A percentile compares a stretch with the other conserved stretches of the same genome.
phyloP scores from a whole-genome alignment of 1,140 invertebrate genomes.

The Zaprionus lachaisei region DNA sequence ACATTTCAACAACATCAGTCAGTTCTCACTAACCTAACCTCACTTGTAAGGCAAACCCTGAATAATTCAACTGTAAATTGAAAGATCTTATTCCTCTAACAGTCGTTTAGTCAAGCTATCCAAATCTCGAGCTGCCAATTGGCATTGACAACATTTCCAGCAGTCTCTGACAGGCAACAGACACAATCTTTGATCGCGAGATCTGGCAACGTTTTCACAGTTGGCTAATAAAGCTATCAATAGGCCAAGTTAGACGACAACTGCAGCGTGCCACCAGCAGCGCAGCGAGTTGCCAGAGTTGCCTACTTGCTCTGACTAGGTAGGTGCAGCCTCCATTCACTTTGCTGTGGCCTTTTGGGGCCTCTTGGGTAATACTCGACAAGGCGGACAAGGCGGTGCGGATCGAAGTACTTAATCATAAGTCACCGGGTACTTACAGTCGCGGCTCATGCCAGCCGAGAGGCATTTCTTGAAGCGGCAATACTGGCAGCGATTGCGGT shows the following conservation, averaged over 20 bases:
- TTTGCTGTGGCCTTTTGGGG: slow-evolving; percentile 38
- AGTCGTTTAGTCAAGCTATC: background rate
- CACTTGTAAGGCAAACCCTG: background rate
- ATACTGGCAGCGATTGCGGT: slow-evolving; percentile 98
- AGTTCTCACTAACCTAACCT: background rate
- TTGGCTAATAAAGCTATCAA: slow-evolving; percentile 71
- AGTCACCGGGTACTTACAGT: slow-evolving; percentile 88
- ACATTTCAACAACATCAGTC: too few relatives aligned
- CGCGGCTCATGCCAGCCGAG: slow-evolving; percentile 98
- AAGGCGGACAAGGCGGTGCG: slow-evolving; percentile 8
- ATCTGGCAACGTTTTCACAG: slow-evolving; percentile 45
- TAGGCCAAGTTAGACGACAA: slow-evolving; percentile 19
- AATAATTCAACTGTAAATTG: background rate
- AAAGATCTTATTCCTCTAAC: background rate
- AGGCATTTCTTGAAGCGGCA: slow-evolving; percentile 99
- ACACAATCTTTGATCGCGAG: slow-evolving; percentile 61
- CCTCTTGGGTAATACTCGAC: slow-evolving; percentile 33
- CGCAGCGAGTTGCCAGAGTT: too few relatives aligned
- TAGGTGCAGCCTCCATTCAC: slow-evolving; percentile 68
- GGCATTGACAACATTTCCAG: slow-evolving; percentile 24
- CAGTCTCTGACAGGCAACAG: slow-evolving; percentile 31
- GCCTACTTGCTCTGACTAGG: background rate
- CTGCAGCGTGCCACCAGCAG: background rate
- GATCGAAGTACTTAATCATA: slow-evolving; percentile 39
- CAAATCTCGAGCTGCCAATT: slow-evolving; percentile 36